Base-by-base conservation (phyloP, 2,113 vertebrate species). In the Leuciscus idus region DNA sequence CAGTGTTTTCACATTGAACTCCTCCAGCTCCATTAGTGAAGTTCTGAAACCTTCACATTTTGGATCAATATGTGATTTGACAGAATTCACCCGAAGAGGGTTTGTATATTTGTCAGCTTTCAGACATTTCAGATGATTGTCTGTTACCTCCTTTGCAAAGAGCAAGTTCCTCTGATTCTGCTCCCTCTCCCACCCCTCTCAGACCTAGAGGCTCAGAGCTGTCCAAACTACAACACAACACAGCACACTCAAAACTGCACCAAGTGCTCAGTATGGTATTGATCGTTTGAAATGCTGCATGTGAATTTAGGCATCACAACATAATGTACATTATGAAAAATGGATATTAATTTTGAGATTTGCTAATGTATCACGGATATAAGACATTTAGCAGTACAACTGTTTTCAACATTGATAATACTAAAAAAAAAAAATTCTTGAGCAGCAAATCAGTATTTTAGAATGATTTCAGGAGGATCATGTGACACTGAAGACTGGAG, bases 1-100 rank as follows among this genome's bases (percentile, higher is more conserved):
- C 33, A 99, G 92, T 0, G 97, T 99, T 17, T 93, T 95, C 6
- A 98, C 94, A 4, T 96, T 97, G 92, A 98, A 97, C 87, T 98
- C 96, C 92, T 99, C 96, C 88, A 99, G 92, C 23, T 95, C 91
- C 85, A 87, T 86, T 19, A 66, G 36, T 0, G 84, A 3, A 0
- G 26, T 85, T 3, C 2, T 62, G 7, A 85, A 61, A 1, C 90
- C 96, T 98, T 90, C 10, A 90, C 28, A 92, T 36, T 83, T 70
- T 61, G 84, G 43, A 48, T 85, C 17, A 59, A 68, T 12, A 72
- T 12, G 82, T 7, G 2, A 73, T 61, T 61, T 52, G 2, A 57
- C 13, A 46, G 28, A 55, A 39, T n/a, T 74, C 52, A 73, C 10
- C 75, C 52, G 80, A 50, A 81, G n/a, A 48, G 17, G 4, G 23